A percentile compares a stretch with the other conserved stretches of the same genome.
phyloP scores from a whole-genome alignment of 2,113 vertebrate genomes.

The Prolemur simus region DNA sequence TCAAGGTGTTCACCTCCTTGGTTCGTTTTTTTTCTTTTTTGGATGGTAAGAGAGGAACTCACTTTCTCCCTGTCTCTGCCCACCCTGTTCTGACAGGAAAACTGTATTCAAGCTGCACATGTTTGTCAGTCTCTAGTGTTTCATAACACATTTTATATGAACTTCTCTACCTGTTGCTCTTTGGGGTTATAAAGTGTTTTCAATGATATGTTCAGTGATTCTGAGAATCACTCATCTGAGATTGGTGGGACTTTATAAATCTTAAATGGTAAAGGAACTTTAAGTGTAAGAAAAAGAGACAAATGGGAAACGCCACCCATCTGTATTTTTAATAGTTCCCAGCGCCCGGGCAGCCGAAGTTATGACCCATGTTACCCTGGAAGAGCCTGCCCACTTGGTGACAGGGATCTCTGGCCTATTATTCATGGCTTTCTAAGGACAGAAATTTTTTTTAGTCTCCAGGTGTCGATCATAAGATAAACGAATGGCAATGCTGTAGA shows the following conservation, averaged over 20 bases:
- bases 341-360: not conserved
- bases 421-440: not conserved
- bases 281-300: constrained; percentile 38
- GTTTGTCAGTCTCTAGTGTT: not conserved
- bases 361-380: not conserved
- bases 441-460: constrained; percentile 24
- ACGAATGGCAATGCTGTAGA: constrained; percentile 28
- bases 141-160: not conserved
- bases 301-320: not conserved
- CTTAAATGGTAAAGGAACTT: constrained; percentile 34
- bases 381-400: not conserved
- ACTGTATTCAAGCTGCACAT: not conserved
- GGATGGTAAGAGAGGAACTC: not conserved
- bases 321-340: not conserved
- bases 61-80: not conserved
- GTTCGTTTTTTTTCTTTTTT: not conserved
- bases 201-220: constrained; percentile 49
- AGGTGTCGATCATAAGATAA: constrained; percentile 62
- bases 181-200: constrained; percentile 53
- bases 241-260: constrained; percentile 36
- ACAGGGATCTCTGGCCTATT: not conserved
- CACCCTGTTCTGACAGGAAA: not conserved
- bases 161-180: constrained; percentile 51
- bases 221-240: constrained; percentile 61
- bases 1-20: not conserved